Evolutionary conservation across 2,888 invertebrate species (phyloP), one percentile per base, ranked within the genome.

Genomic region (Anthophora plumipes): DNA sequence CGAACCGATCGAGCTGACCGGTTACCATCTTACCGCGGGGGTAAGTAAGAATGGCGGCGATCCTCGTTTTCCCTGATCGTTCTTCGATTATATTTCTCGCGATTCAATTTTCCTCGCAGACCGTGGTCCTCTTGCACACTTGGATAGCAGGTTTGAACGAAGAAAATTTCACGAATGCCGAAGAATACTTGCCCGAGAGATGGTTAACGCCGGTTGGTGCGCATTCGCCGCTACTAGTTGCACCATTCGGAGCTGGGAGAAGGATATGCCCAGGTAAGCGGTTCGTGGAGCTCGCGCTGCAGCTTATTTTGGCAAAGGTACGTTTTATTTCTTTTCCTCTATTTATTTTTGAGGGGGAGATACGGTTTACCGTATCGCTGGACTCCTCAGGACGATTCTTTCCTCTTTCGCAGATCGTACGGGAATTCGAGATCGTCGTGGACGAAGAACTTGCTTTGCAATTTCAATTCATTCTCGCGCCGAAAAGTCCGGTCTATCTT

Each of bases 221-320:
- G 79, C 91, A 94, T 85, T 95, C 96, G 9, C 94, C 96, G 0
- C 94, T 95, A 60, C 93, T 98, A 64, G 96, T 97, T 1, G 95
- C 96, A 9, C 97, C 97, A 0, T 98, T 98, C 92, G 98, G 98
- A 0, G 94, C 96, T 48, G 98, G 98, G 0, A 95, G 96, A 68
- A 94, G 98, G 60, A 96, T 97, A 93, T 98, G 98, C 91, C 98
- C 98, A 0, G 98, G 98, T 61, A 97, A 97, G 93, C 94, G 97
- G 78, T 97, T 97, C 91, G 96, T 97, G 3, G 97, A 97, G 89
- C 95, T 97, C 85, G 96, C 96, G 86, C 94, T 97, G 22, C 96
- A 96, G 80, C 94, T 97, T 69, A 94, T 97, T 77, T 93, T 97
- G 25, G 96, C 97, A 37, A 96, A 96, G 95, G 97, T 96, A 88